Conservation (phyloP, 2,113 vertebrate genomes). For the pig (Sus scrofa) region DNA sequence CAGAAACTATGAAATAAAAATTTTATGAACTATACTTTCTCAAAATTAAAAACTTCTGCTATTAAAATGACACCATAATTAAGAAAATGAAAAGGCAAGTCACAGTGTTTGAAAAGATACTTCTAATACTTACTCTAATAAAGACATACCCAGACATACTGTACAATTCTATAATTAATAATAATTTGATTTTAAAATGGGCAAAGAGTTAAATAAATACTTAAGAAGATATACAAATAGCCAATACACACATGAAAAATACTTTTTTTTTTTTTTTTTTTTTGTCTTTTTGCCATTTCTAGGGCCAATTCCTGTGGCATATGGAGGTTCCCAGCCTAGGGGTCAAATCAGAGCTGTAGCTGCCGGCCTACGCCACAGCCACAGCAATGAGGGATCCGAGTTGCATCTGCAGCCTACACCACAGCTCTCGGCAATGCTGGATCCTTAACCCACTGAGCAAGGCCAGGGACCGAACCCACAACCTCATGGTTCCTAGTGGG, state of each 20-base stretch:
- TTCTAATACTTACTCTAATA: background rate
- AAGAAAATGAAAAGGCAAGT: background rate
- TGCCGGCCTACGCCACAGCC: no score
- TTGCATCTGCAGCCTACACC: no score
- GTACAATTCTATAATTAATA: background rate
- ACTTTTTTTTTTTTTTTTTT: no score
- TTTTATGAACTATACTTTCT: background rate
- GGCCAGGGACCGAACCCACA: no score
- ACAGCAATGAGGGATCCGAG: no score
- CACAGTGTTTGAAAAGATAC: background rate
- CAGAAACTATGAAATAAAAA: background rate
- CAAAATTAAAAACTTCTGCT: background rate
- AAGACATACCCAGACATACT: background rate
- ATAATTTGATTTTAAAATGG: background rate
- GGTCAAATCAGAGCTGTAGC: no score
- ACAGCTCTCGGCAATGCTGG: no score
- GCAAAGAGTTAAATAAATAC: background rate
- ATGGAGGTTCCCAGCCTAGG: no score
- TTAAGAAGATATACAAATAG: background rate
- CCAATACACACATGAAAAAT: background rate
- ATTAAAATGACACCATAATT: background rate
- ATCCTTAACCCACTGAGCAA: no score
- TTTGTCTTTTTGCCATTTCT: no score
- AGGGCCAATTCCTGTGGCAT: no score
- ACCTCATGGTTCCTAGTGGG: no score